Evolutionary conservation across 2,113 vertebrate species (phyloP).

Genomic region (Oncorhynchus nerka): DNA sequence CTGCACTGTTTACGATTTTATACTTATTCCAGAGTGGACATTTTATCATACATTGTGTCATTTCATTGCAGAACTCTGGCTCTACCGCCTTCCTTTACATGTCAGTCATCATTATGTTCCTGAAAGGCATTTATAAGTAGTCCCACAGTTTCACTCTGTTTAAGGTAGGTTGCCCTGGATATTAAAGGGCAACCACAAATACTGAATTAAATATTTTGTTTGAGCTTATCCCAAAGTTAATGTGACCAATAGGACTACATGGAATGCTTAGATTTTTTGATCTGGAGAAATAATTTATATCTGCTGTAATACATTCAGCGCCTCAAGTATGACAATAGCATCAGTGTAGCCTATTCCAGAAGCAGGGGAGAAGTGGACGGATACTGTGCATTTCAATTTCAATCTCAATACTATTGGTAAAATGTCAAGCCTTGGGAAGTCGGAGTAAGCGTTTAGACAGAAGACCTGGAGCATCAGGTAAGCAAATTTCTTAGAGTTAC

Average conservation of each 20-base stretch:
- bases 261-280: background rate
- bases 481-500: too few species aligned
- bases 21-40: too few species aligned
- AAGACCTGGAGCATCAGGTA: background rate
- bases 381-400: background rate
- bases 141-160: too few species aligned
- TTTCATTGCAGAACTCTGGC: too few species aligned
- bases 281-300: too few species aligned
- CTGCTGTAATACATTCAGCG: too few species aligned
- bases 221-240: background rate
- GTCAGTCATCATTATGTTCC: too few species aligned
- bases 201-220: background rate
- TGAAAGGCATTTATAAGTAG: too few species aligned
- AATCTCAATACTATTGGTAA: background rate
- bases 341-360: background rate
- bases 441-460: background rate
- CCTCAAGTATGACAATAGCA: background rate
- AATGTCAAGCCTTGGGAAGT: too few species aligned
- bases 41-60: too few species aligned
- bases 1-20: too few species aligned
- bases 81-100: too few species aligned
- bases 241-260: background rate
- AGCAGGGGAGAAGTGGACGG: background rate
- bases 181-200: background rate
- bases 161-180: background rate